These are phyloP conservation scores for Cinclus cinclus DNA, from an alignment of 2,113 vertebrate species.

Conservation along the genomic window DNA sequence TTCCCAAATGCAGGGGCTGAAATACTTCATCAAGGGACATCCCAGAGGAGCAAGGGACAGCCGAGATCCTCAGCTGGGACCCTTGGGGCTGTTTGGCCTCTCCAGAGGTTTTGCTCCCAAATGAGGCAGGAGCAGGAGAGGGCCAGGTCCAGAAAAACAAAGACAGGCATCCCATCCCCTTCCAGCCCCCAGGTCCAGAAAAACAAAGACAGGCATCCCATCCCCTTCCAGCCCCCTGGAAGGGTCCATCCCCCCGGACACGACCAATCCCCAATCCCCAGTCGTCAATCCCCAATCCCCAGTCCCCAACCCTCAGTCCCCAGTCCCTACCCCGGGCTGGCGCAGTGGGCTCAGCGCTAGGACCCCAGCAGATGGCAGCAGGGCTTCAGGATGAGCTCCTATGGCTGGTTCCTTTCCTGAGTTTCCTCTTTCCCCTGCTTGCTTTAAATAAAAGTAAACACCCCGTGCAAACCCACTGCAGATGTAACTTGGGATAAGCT, in stretches of 20 bases:
- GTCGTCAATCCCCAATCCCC: neutral
- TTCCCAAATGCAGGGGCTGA: neutral
- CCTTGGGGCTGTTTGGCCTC: neutral
- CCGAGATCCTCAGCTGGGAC: neutral
- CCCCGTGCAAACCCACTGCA: neutral
- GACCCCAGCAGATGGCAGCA: constrained; percentile 54
- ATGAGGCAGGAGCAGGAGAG: neutral
- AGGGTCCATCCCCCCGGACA: accelerated
- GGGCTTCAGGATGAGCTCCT: neutral
- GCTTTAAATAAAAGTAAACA: neutral
- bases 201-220: neutral
- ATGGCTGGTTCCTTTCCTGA: accelerated
- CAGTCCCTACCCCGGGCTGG: accelerated
- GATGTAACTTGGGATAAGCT: neutral
- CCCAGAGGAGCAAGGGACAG: neutral
- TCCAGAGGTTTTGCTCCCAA: neutral
- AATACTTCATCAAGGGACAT: neutral
- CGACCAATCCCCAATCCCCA: accelerated
- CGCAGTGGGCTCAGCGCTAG: accelerated
- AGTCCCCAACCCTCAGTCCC: neutral
- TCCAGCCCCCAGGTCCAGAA: too few species aligned
- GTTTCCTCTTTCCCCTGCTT: neutral
- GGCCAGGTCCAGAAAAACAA: accelerated
- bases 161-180: accelerated
- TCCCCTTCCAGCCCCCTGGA: accelerated